Evolutionary conservation across 2,888 invertebrate genomes (phyloP).

Genomic region (Bursaphelenchus okinawaensis): DNA sequence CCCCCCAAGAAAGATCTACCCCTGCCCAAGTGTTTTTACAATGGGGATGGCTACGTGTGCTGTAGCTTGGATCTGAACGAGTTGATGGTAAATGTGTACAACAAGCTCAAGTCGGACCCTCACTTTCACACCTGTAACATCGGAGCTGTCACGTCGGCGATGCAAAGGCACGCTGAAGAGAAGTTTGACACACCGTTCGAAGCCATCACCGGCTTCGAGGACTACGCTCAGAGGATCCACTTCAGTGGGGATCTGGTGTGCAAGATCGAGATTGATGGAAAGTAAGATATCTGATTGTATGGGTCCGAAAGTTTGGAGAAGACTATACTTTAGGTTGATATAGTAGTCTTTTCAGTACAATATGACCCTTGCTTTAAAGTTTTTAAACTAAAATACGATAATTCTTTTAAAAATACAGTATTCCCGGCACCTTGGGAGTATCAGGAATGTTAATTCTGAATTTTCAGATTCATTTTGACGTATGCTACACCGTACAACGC

Average conservation of each 20-base stretch:
- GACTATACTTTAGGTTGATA: too few relatives aligned
- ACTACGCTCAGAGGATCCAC: slow-evolving; percentile 23
- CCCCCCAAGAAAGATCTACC: slow-evolving; percentile 32
- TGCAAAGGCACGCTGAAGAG: slow-evolving; percentile 12
- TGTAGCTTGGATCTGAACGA: slow-evolving; percentile 41
- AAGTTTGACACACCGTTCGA: slow-evolving; percentile 24
- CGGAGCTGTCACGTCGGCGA: slow-evolving; percentile 13
- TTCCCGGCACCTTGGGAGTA: slow-evolving; percentile 4
- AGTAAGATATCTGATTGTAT: too few relatives aligned
- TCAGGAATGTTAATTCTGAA: too few relatives aligned
- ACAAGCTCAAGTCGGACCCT: slow-evolving; percentile 22
- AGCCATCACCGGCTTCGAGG: slow-evolving; percentile 20
- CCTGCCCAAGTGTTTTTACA: slow-evolving; percentile 44
- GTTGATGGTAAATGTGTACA: slow-evolving; percentile 37
- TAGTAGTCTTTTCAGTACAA: too few relatives aligned
- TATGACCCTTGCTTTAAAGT: too few relatives aligned
- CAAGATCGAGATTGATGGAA: slow-evolving; percentile 24
- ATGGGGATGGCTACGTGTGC: slow-evolving; percentile 44
- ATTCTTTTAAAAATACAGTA: neutral
- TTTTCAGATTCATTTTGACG: slow-evolving; percentile 30
- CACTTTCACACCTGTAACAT: slow-evolving; percentile 30
- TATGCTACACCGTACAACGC: slow-evolving; percentile 32
- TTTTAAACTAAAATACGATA: neutral
- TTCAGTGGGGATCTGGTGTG: slow-evolving; percentile 22
- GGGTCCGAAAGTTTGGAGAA: too few relatives aligned